Evolutionary conservation across 1,140 invertebrate genomes (phyloP).

Genomic region (Diuraphis noxia): DNA sequence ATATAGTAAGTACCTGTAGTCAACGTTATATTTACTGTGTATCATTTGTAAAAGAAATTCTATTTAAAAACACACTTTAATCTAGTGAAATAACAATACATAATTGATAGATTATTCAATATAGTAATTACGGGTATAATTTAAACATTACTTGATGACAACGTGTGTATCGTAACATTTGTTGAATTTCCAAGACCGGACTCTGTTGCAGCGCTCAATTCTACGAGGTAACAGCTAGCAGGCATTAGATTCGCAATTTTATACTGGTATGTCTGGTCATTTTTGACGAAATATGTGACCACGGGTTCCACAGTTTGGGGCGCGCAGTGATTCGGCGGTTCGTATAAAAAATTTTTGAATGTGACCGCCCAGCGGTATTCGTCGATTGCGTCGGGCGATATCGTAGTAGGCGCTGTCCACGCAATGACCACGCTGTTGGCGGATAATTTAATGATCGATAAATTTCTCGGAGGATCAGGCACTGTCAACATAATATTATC

Average conservation of each 20-base stretch:
- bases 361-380: neutral
- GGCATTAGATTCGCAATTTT: neutral
- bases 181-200: neutral
- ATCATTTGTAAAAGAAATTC: neutral
- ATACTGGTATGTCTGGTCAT: neutral
- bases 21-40: neutral
- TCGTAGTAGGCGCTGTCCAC: neutral
- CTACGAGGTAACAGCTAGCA: neutral
- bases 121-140: no score
- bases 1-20: no score
- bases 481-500: neutral
- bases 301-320: no score
- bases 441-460: neutral
- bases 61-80: no score
- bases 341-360: neutral
- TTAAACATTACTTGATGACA: neutral
- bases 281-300: neutral
- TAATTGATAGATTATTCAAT: neutral
- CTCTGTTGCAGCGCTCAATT: neutral
- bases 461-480: neutral
- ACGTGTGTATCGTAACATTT: neutral
- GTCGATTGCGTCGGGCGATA: neutral
- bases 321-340: neutral
- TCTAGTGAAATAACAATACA: neutral
- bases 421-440: neutral